Conservation (phyloP, 2,888 invertebrate genomes). For the Smittia sp. region DNA sequence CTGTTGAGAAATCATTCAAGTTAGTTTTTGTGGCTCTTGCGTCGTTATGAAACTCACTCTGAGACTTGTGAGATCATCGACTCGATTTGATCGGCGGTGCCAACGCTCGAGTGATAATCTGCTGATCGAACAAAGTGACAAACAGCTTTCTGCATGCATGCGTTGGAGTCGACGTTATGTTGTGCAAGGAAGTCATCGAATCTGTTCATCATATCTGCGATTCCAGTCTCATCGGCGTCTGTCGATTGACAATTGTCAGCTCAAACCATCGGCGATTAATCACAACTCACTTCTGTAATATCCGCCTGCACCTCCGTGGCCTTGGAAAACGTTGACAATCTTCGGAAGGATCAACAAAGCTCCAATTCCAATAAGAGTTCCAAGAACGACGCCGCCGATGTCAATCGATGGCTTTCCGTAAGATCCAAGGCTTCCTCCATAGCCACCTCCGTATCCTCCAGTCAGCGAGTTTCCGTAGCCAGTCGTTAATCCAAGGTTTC, state of each 20-base stretch:
- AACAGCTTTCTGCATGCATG: constrained; percentile 67
- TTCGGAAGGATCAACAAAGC: constrained; percentile 78
- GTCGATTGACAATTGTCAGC: too few relatives aligned
- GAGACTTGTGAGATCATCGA: constrained; percentile 61
- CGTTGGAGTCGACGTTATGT: constrained; percentile 69
- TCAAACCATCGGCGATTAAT: neutral
- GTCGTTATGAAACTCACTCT: constrained; percentile 58
- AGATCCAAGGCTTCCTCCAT: constrained; percentile 1
- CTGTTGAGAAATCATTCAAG: constrained; percentile 53
- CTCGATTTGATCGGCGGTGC: constrained; percentile 64
- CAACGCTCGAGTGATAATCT: constrained; percentile 61
- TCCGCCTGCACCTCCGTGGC: constrained; percentile 59
- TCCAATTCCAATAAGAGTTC: constrained; percentile 76
- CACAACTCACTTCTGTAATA: constrained; percentile 66
- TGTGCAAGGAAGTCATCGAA: constrained; percentile 65
- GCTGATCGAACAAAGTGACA: constrained; percentile 72
- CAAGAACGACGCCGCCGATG: constrained; percentile 75
- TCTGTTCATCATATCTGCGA: constrained; percentile 63
- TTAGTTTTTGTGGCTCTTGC: neutral
- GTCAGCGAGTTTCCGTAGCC: constrained; percentile 48
- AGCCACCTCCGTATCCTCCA: constrained; percentile 41
- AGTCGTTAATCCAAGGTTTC: constrained; percentile 48
- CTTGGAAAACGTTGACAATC: constrained; percentile 68
- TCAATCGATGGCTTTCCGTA: constrained; percentile 60
- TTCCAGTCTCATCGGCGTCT: constrained; percentile 59